These are phyloP conservation scores for Chrysemys picta DNA, from an alignment of 2,113 vertebrate species.

Conservation along the genomic window DNA sequence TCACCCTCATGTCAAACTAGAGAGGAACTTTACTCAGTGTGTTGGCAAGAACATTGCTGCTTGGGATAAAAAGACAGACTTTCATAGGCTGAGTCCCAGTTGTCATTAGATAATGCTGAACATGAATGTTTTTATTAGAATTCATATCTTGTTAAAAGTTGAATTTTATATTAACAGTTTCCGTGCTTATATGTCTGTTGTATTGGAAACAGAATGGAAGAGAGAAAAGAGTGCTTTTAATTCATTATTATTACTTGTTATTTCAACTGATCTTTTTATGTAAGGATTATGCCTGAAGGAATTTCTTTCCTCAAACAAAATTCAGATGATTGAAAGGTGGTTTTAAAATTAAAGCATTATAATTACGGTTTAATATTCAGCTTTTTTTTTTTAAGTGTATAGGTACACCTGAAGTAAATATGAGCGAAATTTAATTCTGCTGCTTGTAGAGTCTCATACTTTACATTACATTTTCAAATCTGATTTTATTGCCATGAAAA, in stretches of 20 bases:
- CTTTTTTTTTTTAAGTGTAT: too few relatives aligned
- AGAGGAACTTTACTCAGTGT: not conserved
- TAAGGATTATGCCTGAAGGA: not conserved
- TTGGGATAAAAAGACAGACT: not conserved
- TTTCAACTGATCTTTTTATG: not conserved
- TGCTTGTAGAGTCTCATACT: not conserved
- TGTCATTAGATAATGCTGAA: not conserved
- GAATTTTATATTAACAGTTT: not conserved
- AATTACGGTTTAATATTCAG: not conserved
- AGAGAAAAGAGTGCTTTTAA: not conserved
- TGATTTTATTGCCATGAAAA: not conserved
- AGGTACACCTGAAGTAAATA: not conserved
- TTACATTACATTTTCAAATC: not conserved
- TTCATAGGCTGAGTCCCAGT: not conserved
- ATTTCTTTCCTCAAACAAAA: not conserved
- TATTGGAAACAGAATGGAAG: not conserved
- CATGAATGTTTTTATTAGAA: not conserved
- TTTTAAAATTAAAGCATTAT: not conserved
- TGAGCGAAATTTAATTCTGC: not conserved
- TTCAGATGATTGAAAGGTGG: not conserved
- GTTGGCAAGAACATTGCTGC: not conserved
- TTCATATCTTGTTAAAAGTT: not conserved
- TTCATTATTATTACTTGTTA: not conserved
- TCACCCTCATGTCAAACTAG: not conserved
- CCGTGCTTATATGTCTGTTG: not conserved